Evolutionary conservation across 1,140 invertebrate species (phyloP).

Genomic region (Atta texana): DNA sequence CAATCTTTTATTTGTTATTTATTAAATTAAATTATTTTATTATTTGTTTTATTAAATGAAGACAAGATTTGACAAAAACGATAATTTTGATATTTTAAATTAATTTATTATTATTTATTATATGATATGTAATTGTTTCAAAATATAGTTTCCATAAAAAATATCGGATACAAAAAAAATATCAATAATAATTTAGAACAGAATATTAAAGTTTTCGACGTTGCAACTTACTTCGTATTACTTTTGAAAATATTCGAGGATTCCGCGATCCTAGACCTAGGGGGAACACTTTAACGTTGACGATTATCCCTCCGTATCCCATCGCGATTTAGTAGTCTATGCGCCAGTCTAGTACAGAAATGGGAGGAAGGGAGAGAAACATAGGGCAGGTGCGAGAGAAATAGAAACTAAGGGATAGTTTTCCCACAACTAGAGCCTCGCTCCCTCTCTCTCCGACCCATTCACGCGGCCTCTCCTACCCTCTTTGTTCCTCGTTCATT

Average conservation of each 20-base stretch:
- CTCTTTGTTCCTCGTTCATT: constrained; percentile 58
- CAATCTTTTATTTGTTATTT: too few relatives aligned
- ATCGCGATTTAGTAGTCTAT: constrained; percentile 8
- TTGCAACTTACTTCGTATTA: neutral
- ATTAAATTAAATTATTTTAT: too few relatives aligned
- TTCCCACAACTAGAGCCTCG: constrained; percentile 65
- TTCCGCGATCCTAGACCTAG: neutral
- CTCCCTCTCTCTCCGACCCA: constrained; percentile 33
- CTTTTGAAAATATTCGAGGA: constrained; percentile 11
- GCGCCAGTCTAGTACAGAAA: constrained; percentile 3
- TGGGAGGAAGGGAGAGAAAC: constrained; percentile 4
- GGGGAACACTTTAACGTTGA: constrained; percentile 18
- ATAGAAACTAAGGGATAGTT: constrained; percentile 40
- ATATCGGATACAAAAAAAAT: neutral
- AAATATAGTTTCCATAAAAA: neutral
- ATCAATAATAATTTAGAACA: neutral
- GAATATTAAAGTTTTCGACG: neutral
- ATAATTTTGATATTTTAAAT: constrained; percentile 1
- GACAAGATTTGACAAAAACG: neutral
- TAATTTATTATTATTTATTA: neutral
- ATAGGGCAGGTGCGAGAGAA: constrained; percentile 44
- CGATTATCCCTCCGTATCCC: neutral
- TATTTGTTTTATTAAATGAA: neutral
- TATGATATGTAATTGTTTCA: too few relatives aligned
- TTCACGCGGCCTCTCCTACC: constrained; percentile 2